Evolutionary conservation across 2,797 vertebrate genomes (phyloP).

Genomic region (Somateria mollissima): DNA sequence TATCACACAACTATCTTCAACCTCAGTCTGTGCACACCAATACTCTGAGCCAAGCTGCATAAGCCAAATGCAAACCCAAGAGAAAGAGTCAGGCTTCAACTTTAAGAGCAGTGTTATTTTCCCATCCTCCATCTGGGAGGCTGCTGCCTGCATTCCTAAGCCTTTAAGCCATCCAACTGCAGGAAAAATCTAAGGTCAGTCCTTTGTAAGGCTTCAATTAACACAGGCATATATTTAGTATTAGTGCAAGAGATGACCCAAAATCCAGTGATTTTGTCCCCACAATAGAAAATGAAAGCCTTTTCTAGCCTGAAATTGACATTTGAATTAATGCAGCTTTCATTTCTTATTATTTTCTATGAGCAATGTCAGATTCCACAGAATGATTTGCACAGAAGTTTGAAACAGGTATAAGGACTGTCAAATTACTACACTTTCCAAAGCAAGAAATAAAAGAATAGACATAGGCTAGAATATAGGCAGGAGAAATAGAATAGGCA

Average conservation of each 20-base stretch:
- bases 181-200: background rate
- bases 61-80: background rate
- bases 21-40: background rate
- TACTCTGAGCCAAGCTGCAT: background rate
- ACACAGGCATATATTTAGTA: background rate
- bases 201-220: background rate
- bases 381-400: background rate
- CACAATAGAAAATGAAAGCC: background rate
- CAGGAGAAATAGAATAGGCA: background rate
- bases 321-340: background rate
- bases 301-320: background rate
- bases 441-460: background rate
- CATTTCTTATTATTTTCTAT: background rate
- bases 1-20: background rate
- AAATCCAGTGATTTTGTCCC: background rate
- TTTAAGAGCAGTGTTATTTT: background rate
- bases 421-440: background rate
- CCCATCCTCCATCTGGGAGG: background rate
- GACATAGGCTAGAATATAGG: background rate
- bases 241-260: background rate
- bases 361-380: background rate
- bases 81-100: background rate
- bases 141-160: background rate
- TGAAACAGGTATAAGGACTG: background rate
- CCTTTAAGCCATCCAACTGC: background rate